These are phyloP conservation scores for Leptinotarsa texana DNA, from an alignment of 1,140 invertebrate species.

Conservation along the genomic window DNA sequence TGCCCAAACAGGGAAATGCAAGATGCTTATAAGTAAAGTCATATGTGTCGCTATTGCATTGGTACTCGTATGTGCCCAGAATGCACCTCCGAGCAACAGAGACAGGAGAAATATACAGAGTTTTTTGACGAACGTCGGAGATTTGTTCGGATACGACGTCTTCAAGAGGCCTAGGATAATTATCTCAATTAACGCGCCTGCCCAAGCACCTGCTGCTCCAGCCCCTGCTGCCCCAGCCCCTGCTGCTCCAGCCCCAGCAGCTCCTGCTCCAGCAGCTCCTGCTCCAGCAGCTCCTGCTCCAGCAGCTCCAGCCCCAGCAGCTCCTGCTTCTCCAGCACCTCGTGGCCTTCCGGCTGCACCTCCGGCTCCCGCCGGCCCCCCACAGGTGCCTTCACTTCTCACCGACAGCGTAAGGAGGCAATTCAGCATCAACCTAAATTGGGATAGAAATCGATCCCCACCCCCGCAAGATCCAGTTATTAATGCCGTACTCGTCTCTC, in stretches of 20 bases:
- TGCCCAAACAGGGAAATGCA: conserved; percentile 18
- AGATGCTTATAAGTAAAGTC: conserved; percentile 16
- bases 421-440: conserved; percentile 24
- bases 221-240: conserved; percentile 4
- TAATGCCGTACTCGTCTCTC: conserved; percentile 4
- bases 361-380: conserved; percentile 1
- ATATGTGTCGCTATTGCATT: background rate
- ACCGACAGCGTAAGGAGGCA: conserved; percentile 16
- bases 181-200: background rate
- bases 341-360: conserved; percentile 8
- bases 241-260: background rate
- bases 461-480: conserved; percentile 10
- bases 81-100: background rate
- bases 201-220: conserved; percentile 11
- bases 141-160: conserved; percentile 25
- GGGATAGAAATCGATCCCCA: conserved; percentile 15
- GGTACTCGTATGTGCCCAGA: conserved; percentile 20
- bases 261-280: background rate
- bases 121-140: conserved; percentile 24
- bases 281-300: conserved; percentile 11
- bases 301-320: conserved; percentile 1
- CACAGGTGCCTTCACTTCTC: background rate
- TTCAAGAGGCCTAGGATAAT: conserved; percentile 25
- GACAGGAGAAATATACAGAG: conserved; percentile 19
- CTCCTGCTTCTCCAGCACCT: conserved; percentile 8